phyloP scores from a whole-genome alignment of 2,113 vertebrate genomes.

The Ptilorrhoa leucosticta region DNA sequence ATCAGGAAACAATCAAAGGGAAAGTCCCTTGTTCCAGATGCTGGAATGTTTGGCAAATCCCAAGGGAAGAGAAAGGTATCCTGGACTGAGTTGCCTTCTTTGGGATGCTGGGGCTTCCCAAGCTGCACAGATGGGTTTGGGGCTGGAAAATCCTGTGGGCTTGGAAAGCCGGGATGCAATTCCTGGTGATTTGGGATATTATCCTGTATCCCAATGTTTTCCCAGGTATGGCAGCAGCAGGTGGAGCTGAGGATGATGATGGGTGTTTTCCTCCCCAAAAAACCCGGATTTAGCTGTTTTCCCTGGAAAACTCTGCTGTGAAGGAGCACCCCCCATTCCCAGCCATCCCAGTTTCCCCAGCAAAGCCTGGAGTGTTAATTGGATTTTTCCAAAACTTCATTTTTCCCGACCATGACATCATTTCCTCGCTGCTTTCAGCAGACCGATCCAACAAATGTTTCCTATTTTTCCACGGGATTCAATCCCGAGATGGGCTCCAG shows the following conservation, averaged over 20 bases:
- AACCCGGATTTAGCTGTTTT: rapidly evolving
- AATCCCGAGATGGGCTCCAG: conserved; percentile 41
- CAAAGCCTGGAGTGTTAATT: conserved; percentile 16
- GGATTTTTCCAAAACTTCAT: conserved; percentile 63
- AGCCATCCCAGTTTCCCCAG: background rate
- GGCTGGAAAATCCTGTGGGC: background rate
- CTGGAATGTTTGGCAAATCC: conserved; percentile 8
- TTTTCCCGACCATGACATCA: conserved; percentile 58
- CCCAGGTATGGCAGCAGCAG: rapidly evolving
- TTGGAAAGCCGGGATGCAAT: rapidly evolving
- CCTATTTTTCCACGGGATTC: conserved; percentile 62
- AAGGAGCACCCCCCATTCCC: background rate
- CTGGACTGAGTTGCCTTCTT: background rate
- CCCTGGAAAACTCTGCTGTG: background rate
- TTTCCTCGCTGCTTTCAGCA: conserved; percentile 59
- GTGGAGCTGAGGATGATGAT: background rate
- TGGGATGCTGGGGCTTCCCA: background rate
- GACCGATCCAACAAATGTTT: conserved; percentile 64
- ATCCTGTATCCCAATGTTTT: rapidly evolving
- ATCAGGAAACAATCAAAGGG: conserved; percentile 73
- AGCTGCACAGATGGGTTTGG: background rate
- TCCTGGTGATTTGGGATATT: rapidly evolving
- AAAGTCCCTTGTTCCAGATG: conserved; percentile 63
- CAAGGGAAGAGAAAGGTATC: background rate
- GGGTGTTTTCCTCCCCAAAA: background rate